Percentiles rank a stretch among this genome's conserved stretches.
phyloP scores from a whole-genome alignment of 1,140 invertebrate species.

The Dendroctonus valens region DNA sequence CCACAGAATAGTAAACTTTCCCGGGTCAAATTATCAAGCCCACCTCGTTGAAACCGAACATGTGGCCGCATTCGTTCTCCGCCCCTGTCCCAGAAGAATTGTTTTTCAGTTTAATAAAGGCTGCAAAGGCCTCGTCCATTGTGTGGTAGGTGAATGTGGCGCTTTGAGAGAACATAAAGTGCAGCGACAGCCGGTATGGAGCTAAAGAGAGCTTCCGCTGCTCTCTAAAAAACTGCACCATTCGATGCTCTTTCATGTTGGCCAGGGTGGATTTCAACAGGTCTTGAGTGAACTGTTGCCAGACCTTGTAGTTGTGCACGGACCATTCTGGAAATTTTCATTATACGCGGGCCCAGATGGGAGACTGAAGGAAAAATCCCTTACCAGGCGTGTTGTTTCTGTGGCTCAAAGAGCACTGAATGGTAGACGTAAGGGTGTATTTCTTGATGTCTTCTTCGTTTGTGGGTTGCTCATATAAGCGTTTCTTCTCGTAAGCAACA shows the following conservation, averaged over 20 bases:
- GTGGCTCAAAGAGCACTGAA: constrained; percentile 64
- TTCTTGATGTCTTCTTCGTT: constrained; percentile 55
- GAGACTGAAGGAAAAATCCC: too few relatives aligned
- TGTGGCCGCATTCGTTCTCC: constrained; percentile 30
- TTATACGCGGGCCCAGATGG: too few relatives aligned
- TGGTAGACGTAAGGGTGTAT: constrained; percentile 54
- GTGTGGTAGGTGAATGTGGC: constrained; percentile 22
- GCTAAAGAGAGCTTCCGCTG: constrained; percentile 25
- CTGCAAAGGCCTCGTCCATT: constrained; percentile 27
- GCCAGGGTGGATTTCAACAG: constrained; percentile 59
- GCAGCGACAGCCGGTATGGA: constrained; percentile 34
- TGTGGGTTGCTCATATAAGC: constrained; percentile 48
- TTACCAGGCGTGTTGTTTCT: constrained; percentile 51
- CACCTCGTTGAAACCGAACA: constrained; percentile 39
- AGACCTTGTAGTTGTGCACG: constrained; percentile 68
- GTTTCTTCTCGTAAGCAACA: constrained; percentile 33
- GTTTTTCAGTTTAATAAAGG: constrained; percentile 11
- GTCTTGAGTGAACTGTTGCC: constrained; percentile 67
- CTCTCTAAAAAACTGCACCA: constrained; percentile 57
- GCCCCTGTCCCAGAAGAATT: background rate
- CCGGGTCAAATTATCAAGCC: constrained; percentile 15
- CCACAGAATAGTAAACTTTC: background rate
- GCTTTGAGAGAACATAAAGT: constrained; percentile 31
- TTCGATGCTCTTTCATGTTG: constrained; percentile 57
- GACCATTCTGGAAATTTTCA: constrained; percentile 55